These are phyloP conservation scores for Pelobates fuscus DNA, from an alignment of 2,113 vertebrate genomes.

Conservation along the genomic window DNA sequence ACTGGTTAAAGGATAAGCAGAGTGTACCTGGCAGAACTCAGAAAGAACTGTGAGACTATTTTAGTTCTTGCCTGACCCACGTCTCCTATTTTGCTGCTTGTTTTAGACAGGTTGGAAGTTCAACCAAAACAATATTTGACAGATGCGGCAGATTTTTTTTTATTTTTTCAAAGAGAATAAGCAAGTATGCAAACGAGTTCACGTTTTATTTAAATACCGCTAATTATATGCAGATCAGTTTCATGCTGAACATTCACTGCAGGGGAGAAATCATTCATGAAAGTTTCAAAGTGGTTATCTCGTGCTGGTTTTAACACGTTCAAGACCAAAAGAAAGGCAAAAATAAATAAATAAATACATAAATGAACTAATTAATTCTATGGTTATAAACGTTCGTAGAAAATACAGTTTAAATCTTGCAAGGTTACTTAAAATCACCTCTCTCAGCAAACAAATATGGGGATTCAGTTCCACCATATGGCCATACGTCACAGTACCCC, in stretches of 20 bases:
- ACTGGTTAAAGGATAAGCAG: background rate
- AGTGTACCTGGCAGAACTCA: background rate
- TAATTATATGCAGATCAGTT: constrained; percentile 13
- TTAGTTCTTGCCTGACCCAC: background rate
- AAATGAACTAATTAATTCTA: too few species aligned
- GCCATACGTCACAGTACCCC: too few species aligned
- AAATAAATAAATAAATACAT: too few species aligned
- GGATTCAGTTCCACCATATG: too few species aligned
- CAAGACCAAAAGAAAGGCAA: background rate
- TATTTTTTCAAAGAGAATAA: constrained; percentile 40
- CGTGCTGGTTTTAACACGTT: background rate
- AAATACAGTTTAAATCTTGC: too few species aligned
- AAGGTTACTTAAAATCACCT: too few species aligned
- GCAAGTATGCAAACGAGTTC: constrained; percentile 23
- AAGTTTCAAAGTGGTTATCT: background rate
- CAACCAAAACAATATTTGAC: constrained; percentile 8
- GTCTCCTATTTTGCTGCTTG: constrained; percentile 5
- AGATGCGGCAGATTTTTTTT: background rate
- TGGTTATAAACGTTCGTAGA: too few species aligned
- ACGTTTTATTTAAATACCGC: constrained; percentile 11
- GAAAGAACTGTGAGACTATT: background rate
- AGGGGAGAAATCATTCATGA: background rate
- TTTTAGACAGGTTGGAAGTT: constrained; percentile 30
- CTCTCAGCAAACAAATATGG: too few species aligned
- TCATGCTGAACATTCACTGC: constrained; percentile 9